A percentile compares a stretch with the other conserved stretches of the same genome.
These are phyloP conservation scores for Congeria kusceri DNA, from an alignment of 2,888 invertebrate species.

Conservation along the genomic window DNA sequence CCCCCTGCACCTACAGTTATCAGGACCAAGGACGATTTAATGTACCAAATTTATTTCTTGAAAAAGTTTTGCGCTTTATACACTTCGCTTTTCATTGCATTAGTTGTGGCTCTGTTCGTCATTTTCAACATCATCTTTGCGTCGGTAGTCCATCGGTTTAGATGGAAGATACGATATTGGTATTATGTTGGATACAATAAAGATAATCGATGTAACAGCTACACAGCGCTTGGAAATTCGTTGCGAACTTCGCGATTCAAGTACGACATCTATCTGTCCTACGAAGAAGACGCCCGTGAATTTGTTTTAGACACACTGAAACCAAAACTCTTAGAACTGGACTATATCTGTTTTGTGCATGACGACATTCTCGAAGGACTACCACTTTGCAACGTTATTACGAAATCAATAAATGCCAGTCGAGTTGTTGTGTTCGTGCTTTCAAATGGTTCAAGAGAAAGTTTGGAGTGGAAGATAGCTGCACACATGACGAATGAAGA, in stretches of 20 bases:
- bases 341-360: background rate
- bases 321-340: background rate
- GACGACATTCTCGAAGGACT: background rate
- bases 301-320: slow-evolving; percentile 12
- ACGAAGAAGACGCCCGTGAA: background rate
- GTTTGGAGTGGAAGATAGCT: background rate
- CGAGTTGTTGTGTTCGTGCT: slow-evolving; percentile 4
- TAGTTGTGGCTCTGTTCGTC: slow-evolving; percentile 7
- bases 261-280: slow-evolving; percentile 18
- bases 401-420: slow-evolving; percentile 5
- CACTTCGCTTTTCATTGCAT: slow-evolving; percentile 8
- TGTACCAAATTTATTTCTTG: background rate
- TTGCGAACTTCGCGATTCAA: background rate
- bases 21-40: background rate
- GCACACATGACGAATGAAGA: slow-evolving; percentile 11
- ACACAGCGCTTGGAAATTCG: background rate
- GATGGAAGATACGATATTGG: slow-evolving; percentile 50
- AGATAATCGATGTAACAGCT: background rate
- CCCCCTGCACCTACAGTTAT: background rate
- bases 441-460: background rate
- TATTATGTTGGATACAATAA: slow-evolving; percentile 24
- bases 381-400: background rate
- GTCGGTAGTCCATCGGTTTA: slow-evolving; percentile 18
- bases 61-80: slow-evolving; percentile 36
- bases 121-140: slow-evolving; percentile 34